A percentile compares a stretch with the other conserved stretches of the same genome.
These are phyloP conservation scores for Cydia splendana DNA, from an alignment of 1,140 invertebrate species.

Conservation along the genomic window DNA sequence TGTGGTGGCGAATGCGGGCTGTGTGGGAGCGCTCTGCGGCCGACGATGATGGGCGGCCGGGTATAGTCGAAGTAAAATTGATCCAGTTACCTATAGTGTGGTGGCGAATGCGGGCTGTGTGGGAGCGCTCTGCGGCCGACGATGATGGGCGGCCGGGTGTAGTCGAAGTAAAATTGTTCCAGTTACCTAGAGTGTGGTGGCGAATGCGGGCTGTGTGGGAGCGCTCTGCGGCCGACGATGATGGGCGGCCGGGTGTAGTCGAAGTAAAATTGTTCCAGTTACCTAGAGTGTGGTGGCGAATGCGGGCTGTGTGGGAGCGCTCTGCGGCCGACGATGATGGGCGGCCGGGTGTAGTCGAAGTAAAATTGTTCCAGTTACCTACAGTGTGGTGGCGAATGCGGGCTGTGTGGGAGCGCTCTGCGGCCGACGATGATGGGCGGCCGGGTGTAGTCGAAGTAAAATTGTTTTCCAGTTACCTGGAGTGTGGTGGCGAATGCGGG, in stretches of 20 bases:
- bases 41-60: conserved; percentile 44
- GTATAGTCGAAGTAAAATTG: conserved; percentile 54
- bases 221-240: conserved; percentile 35
- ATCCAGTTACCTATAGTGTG: conserved; percentile 35
- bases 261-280: conserved; percentile 43
- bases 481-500: conserved; percentile 32
- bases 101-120: conserved; percentile 26
- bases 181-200: conserved; percentile 36
- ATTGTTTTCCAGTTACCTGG: conserved; percentile 34
- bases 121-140: conserved; percentile 34
- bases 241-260: conserved; percentile 56
- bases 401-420: conserved; percentile 23
- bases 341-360: conserved; percentile 56
- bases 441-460: conserved; percentile 54
- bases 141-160: conserved; percentile 49
- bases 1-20: conserved; percentile 32
- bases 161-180: conserved; percentile 49
- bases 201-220: conserved; percentile 25
- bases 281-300: conserved; percentile 33
- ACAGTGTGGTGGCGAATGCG: conserved; percentile 32
- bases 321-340: conserved; percentile 41
- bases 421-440: conserved; percentile 46
- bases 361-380: conserved; percentile 37
- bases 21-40: conserved; percentile 33
- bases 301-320: conserved; percentile 27